Base-by-base conservation (phyloP, 2,113 vertebrate genomes). In the Carlito syrichta region DNA sequence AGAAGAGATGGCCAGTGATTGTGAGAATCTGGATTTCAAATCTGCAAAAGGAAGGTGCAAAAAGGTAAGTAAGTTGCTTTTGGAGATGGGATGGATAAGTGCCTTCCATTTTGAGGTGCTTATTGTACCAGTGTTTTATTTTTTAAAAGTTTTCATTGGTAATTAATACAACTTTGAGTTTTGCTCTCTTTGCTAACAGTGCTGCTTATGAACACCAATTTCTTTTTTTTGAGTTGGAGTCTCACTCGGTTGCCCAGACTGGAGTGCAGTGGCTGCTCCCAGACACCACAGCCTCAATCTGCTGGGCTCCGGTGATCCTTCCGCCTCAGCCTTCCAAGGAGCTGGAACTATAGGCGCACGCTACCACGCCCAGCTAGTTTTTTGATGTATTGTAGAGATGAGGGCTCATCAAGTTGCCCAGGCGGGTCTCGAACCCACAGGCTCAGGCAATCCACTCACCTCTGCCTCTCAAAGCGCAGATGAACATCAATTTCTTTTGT, bases 1-100 rank as follows among this genome's bases (percentile, higher is more conserved):
- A 98, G 98, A 98, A 97, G 83, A 96, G 97, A 97, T 96, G 86
- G 93, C 96, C 84, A 79, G 93, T 98, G 98, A 96, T 90, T 98
- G 97, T 94, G 98, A 98, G 98, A 96, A 97, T 98, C 98, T 98
- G 98, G 96, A 98, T 97, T 98, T 98, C 97, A 98, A 95, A 98
- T 98, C 97, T 98, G 98, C 98, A 98, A 98, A 98, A 98, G 97
- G 94, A 97, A 96, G 95, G 95, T 96, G 66, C 87, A 78, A 62
- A 91, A 94, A 96, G 98, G n/a, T n/a, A n/a, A n/a, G 97, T 98
- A 98, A 98, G 97, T 96, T 86, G 43, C 69, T 95, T 88, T 52
- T 86, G 60, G 79, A 89, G 93, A 62, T 94, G 71, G 63, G 89
- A 54, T 89, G 82, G 50, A 87, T 91, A 43, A 66, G 68, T 81